A percentile compares a stretch with the other conserved stretches of the same genome.
Evolutionary conservation across 2,113 vertebrate genomes (phyloP).

Genomic region (Pseudonaja textilis): DNA sequence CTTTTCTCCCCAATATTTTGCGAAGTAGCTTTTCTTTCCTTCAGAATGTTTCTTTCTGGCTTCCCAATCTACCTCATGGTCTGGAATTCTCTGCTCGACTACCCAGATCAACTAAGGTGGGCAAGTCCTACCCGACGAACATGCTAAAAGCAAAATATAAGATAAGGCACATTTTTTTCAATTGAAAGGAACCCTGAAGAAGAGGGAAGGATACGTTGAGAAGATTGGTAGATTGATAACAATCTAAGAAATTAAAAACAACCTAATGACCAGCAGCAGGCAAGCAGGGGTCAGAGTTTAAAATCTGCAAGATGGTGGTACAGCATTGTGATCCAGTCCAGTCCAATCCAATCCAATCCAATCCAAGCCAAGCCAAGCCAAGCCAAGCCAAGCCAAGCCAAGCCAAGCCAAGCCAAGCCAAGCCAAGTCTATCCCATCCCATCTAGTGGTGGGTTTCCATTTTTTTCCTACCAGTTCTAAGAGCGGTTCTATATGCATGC

Average conservation of each 20-base stretch:
- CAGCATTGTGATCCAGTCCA: neutral
- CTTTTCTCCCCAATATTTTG: neutral
- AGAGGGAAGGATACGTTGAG: neutral
- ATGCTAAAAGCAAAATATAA: neutral
- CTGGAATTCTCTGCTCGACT: neutral
- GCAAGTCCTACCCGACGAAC: neutral
- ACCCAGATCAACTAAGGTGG: neutral
- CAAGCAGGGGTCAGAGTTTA: neutral
- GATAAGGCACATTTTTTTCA: neutral
- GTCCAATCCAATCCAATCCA: no score
- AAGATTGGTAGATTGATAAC: neutral
- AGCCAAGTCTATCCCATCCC: no score
- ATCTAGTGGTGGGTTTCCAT: no score
- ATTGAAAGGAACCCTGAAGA: neutral
- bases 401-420: no score
- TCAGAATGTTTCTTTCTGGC: neutral
- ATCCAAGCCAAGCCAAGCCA: no score
- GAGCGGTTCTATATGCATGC: no score
- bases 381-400: no score
- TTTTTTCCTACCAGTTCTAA: no score
- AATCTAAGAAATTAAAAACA: neutral
- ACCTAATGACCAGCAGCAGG: neutral
- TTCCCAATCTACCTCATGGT: neutral
- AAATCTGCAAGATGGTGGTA: neutral
- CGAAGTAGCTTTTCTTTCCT: neutral